Evolutionary conservation across 2,113 vertebrate species (phyloP).

Genomic region (Carassius gibelio): DNA sequence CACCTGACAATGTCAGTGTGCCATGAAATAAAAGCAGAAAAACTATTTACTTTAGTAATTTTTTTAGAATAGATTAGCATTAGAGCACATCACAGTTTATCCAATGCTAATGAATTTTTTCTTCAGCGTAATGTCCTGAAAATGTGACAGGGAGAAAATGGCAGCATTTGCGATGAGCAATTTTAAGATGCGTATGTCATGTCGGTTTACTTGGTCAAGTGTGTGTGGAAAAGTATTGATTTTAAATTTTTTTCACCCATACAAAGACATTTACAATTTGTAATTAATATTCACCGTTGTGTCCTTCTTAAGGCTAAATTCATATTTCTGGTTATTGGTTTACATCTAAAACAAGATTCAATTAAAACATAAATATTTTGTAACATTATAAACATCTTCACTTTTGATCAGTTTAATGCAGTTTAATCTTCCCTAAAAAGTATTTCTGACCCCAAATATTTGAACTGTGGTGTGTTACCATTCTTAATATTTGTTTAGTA

Average conservation of each 20-base stretch:
- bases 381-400: too few relatives aligned
- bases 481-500: not conserved
- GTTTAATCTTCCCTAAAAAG: too few relatives aligned
- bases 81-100: slow-evolving; percentile 17
- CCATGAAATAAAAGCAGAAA: slow-evolving; percentile 29
- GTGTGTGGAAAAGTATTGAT: not conserved
- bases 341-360: not conserved
- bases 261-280: too few relatives aligned
- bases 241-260: too few relatives aligned
- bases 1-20: slow-evolving; percentile 32
- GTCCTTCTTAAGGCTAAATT: not conserved
- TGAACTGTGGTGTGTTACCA: not conserved
- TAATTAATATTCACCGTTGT: not conserved
- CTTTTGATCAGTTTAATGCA: not conserved
- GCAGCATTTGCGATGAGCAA: not conserved
- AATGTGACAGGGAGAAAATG: not conserved
- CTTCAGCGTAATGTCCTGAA: not conserved
- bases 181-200: not conserved
- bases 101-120: not conserved
- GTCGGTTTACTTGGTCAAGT: not conserved
- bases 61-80: slow-evolving; percentile 22
- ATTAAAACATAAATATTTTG: too few relatives aligned
- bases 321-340: not conserved
- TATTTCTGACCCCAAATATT: too few relatives aligned
- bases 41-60: not conserved